Conservation (phyloP, 37 sponge, comb jelly and placozoan species). For the Crambe crambe region DNA sequence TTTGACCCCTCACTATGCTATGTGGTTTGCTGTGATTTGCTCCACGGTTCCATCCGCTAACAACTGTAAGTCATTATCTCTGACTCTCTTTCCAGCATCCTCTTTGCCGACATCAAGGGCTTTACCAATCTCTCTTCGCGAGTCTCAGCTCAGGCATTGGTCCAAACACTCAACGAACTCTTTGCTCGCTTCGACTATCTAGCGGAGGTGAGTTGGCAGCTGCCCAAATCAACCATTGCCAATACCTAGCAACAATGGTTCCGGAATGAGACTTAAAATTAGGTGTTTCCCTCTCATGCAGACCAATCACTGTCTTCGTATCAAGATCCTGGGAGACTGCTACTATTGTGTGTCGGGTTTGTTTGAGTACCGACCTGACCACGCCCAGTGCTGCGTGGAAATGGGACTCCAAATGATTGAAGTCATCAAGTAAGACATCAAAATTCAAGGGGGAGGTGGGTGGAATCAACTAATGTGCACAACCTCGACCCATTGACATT, state of each 20-base stretch:
- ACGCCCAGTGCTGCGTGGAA: slow-evolving; percentile 74
- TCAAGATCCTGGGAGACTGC: slow-evolving; percentile 90
- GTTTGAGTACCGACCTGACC: slow-evolving; percentile 52
- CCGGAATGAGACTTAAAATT: too few species aligned
- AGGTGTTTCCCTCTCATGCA: slow-evolving; percentile 7
- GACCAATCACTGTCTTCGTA: slow-evolving; percentile 75
- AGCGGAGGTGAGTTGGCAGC: slow-evolving; percentile 6
- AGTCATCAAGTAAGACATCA: slow-evolving; percentile 49
- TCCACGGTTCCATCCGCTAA: too few species aligned
- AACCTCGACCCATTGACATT: too few species aligned
- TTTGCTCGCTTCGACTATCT: slow-evolving; percentile 46
- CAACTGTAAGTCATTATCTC: too few species aligned
- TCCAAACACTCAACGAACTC: slow-evolving; percentile 73
- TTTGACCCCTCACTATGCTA: too few species aligned
- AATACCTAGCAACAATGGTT: too few species aligned
- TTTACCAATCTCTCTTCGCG: slow-evolving; percentile 82
- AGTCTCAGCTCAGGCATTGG: slow-evolving; percentile 69
- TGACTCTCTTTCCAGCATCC: slow-evolving; percentile 66
- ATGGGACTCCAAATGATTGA: slow-evolving; percentile 83
- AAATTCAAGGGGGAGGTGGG: too few species aligned
- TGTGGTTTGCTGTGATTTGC: too few species aligned
- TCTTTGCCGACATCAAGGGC: slow-evolving; percentile 93
- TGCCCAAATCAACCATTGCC: neutral
- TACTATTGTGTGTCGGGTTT: slow-evolving; percentile 91
- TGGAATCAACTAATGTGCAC: too few species aligned